A percentile compares a stretch with the other conserved stretches of the same genome.
Conservation (phyloP, 2,113 vertebrate species). For the Mungos mungo region DNA sequence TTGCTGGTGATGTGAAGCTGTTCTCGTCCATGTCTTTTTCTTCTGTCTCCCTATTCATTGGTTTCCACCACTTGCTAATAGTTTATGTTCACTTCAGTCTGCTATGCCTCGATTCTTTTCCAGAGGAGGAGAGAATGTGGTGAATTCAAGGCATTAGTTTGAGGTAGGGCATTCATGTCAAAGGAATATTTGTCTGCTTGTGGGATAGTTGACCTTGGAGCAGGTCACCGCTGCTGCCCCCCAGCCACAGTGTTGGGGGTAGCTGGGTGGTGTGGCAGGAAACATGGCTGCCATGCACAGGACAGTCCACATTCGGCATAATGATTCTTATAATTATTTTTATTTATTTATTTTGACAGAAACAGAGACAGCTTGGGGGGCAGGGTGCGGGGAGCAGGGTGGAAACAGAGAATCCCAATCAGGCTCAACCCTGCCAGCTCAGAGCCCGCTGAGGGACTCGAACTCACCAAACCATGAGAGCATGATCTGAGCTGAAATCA, state of each 20-base stretch:
- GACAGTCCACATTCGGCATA: rapidly evolving
- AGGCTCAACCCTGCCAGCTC: too few species aligned
- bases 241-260: background rate
- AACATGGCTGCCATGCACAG: rapidly evolving
- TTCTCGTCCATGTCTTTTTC: background rate
- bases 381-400: too few species aligned
- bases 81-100: background rate
- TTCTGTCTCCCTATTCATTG: background rate
- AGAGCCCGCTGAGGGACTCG: too few species aligned
- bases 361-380: too few species aligned
- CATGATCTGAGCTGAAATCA: too few species aligned
- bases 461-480: too few species aligned
- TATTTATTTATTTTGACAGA: too few species aligned
- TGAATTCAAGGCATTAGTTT: background rate
- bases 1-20: background rate
- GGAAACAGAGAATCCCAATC: too few species aligned
- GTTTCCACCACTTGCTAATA: background rate
- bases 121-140: background rate
- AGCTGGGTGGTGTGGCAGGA: background rate
- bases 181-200: background rate
- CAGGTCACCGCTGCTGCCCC: background rate
- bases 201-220: background rate
- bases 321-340: background rate
- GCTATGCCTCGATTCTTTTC: background rate
- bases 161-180: background rate